A percentile compares a stretch with the other conserved stretches of the same genome.
These are phyloP conservation scores for Vombatus ursinus DNA, from an alignment of 2,113 vertebrate genomes.

Conservation along the genomic window DNA sequence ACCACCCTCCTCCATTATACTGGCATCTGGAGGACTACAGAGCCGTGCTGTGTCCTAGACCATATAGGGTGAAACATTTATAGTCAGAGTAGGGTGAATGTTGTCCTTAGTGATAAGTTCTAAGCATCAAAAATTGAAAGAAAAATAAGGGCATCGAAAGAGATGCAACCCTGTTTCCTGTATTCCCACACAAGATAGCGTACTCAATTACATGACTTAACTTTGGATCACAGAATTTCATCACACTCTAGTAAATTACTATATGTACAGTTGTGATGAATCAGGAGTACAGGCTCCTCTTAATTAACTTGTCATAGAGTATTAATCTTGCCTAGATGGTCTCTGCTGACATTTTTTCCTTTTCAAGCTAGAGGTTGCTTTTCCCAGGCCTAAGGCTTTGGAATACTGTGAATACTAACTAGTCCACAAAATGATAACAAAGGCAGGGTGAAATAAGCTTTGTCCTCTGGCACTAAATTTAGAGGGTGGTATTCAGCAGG, in stretches of 20 bases:
- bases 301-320: background rate
- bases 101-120: background rate
- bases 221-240: background rate
- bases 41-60: background rate
- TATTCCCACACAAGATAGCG: background rate
- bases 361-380: background rate
- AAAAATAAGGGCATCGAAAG: background rate
- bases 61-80: background rate
- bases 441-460: background rate
- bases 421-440: background rate
- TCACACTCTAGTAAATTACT: background rate
- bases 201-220: background rate
- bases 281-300: background rate
- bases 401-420: background rate
- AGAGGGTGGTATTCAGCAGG: background rate
- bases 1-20: background rate
- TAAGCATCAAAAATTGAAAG: background rate
- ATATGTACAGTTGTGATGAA: background rate
- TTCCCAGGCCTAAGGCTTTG: background rate
- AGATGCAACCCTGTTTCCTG: background rate
- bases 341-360: background rate
- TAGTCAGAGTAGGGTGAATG: background rate
- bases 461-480: background rate
- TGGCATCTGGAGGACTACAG: background rate
- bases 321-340: background rate